phyloP scores from a whole-genome alignment of 2,888 invertebrate species.

The Leptura quadrifasciata region DNA sequence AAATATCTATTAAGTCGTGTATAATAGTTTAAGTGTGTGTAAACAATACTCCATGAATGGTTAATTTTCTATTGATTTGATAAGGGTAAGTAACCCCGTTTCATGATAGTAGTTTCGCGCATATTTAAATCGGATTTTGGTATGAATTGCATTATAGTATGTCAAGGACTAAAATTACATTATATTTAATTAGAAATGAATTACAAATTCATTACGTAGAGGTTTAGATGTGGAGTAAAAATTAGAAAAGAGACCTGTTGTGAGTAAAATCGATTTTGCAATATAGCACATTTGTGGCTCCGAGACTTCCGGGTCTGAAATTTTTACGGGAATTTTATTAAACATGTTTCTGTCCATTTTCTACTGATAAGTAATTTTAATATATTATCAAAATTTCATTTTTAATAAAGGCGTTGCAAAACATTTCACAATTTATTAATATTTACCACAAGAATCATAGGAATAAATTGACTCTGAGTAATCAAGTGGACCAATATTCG shows the following conservation, averaged over 20 bases:
- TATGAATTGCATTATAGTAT: background rate
- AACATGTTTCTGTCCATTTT: background rate
- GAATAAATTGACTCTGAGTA: no score
- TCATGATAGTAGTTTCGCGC: slow-evolving; percentile 4
- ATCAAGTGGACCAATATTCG: no score
- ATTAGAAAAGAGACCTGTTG: slow-evolving; percentile 22
- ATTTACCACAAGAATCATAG: no score
- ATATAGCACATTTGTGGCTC: background rate
- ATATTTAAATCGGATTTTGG: background rate
- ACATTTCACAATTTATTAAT: no score
- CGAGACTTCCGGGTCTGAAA: background rate
- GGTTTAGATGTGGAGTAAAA: background rate
- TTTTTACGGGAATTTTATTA: background rate
- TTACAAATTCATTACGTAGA: background rate
- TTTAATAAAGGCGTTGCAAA: no score
- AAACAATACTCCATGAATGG: background rate
- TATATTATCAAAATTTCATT: no score
- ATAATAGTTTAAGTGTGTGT: slow-evolving; percentile 15
- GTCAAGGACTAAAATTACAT: background rate
- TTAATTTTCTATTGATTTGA: slow-evolving; percentile 41
- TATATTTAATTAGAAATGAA: background rate
- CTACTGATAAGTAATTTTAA: background rate
- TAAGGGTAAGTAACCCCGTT: slow-evolving; percentile 43
- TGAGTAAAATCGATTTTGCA: slow-evolving; percentile 17
- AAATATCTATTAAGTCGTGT: background rate